Conservation (phyloP, 2,113 vertebrate genomes). For the Hassar affinis region DNA sequence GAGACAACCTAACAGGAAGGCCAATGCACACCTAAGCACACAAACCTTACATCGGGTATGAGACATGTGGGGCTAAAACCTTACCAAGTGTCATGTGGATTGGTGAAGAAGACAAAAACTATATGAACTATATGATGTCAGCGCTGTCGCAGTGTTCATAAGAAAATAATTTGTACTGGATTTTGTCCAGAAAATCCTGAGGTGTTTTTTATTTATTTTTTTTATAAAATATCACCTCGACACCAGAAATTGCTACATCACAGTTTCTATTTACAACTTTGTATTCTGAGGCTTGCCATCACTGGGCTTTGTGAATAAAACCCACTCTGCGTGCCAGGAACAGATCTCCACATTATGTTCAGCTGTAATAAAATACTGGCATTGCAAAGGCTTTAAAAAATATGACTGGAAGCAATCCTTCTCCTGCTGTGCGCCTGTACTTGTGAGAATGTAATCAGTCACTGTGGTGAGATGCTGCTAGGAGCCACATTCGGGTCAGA, state of each 20-base stretch:
- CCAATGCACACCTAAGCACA: too few relatives aligned
- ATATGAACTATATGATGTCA: too few relatives aligned
- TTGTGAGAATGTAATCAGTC: conserved; percentile 63
- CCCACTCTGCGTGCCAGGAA: neutral
- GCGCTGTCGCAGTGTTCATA: too few relatives aligned
- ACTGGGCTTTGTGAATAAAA: neutral
- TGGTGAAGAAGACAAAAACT: too few relatives aligned
- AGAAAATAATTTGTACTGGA: neutral
- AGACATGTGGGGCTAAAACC: too few relatives aligned
- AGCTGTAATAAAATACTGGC: neutral
- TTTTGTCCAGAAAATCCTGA: neutral
- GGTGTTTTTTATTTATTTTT: too few relatives aligned
- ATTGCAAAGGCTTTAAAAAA: conserved; percentile 35
- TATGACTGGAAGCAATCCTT: conserved; percentile 43
- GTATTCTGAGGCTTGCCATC: neutral
- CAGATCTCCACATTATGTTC: neutral
- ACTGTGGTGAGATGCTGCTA: conserved; percentile 28
- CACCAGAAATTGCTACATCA: too few relatives aligned
- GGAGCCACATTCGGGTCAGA: neutral
- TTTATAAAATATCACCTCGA: neutral
- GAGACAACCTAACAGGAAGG: too few relatives aligned
- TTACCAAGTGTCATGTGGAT: too few relatives aligned
- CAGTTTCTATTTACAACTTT: neutral
- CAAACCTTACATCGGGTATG: too few relatives aligned
- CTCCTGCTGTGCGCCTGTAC: conserved; percentile 49